Base-by-base conservation (phyloP, 2,888 invertebrate genomes). In the Malthinus flaveolus region DNA sequence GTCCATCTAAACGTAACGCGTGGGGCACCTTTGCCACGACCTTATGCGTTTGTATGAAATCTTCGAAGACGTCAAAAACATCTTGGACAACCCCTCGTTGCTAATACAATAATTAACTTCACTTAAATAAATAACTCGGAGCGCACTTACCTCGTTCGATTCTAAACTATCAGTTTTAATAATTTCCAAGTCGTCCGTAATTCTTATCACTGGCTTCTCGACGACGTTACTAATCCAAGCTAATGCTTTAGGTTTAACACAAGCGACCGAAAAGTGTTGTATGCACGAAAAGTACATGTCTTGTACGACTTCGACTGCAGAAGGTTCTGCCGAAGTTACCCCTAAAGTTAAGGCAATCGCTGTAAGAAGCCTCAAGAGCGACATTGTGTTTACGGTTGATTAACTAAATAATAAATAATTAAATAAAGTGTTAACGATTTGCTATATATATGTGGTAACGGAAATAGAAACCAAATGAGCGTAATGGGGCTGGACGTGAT, bases 211-310 rank as follows among this genome's bases (percentile, higher is more conserved):
- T 55, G 89, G 87, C 68, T 88, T 83, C 68, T 85, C 82, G 12
- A 84, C 78, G 2, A 87, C 88, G 59, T 83, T 81, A 66, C 86
- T 87, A 68, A 91, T 83, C 87, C 91, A 92, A 65, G 86, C 83
- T 72, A 92, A 76, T 44, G 91, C 85, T 77, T 90, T 90, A 7
- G 91, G 91, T 71, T 89, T 88, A 52, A 89, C 87, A 79, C 93
- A 93, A 70, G 84, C 83, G 63, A 87, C 81, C 37, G 87, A 87
- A 70, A 87, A 85, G 70, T 87, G 85, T 73, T 85, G 85, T 46
- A 89, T 74, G 70, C 90, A 90, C 75, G 84, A 82, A 50, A 82
- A 78, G 74, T 88, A 89, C 78, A 89, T 85, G 71, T 87, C 88
- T 63, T 80, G 80, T 11, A 85, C 81, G 70, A 89, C 77, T 63